phyloP scores from a whole-genome alignment of 2,888 invertebrate species.

The Tipula lateralis region DNA sequence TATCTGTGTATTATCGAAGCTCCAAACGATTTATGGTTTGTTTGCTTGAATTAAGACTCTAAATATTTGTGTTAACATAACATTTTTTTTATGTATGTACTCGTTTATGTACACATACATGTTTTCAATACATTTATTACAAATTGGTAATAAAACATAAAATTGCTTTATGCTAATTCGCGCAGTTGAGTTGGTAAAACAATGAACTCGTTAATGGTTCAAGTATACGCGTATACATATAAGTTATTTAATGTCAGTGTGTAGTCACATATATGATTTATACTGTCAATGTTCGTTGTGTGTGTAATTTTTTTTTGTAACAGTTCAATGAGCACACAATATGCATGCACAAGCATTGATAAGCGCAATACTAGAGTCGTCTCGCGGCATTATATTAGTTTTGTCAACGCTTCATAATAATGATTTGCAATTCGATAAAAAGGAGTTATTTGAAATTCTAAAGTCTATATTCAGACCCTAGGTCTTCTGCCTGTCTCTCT shows the following conservation, averaged over 20 bases:
- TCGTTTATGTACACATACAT: not conserved
- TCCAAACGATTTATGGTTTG: not conserved
- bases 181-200: not conserved
- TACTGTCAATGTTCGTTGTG: not conserved
- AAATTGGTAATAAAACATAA: not conserved
- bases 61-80: not conserved
- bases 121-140: not conserved
- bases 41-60: not conserved
- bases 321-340: too few species aligned
- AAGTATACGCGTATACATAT: not conserved
- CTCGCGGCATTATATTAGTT: too few species aligned
- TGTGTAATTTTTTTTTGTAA: not conserved
- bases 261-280: not conserved
- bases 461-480: too few species aligned
- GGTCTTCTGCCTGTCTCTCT: too few species aligned
- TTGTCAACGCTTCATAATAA: too few species aligned
- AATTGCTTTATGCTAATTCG: not conserved
- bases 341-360: too few species aligned
- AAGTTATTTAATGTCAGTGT: not conserved
- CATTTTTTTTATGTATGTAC: not conserved
- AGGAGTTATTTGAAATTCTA: too few species aligned
- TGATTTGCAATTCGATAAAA: too few species aligned
- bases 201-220: not conserved
- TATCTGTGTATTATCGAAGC: too few species aligned
- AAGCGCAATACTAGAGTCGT: too few species aligned